Percentiles rank a stretch among this genome's conserved stretches.
These are phyloP conservation scores for Cyclophora punctaria DNA, from an alignment of 2,888 invertebrate genomes.

Conservation along the genomic window DNA sequence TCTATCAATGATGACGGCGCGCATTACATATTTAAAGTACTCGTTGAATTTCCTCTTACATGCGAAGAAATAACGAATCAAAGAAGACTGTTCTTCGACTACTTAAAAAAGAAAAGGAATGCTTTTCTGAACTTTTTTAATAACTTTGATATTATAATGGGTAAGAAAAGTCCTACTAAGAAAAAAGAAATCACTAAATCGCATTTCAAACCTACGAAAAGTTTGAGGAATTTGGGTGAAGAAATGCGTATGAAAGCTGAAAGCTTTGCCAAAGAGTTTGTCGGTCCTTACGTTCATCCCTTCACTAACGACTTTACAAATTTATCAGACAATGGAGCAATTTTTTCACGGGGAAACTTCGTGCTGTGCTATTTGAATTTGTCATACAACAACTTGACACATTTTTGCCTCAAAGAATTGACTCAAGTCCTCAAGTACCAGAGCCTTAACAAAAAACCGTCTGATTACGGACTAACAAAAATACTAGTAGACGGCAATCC, in stretches of 20 bases:
- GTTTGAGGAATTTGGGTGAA: constrained; percentile 11
- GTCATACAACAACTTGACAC: constrained; percentile 42
- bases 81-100: constrained; percentile 20
- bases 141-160: background rate
- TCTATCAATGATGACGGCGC: constrained; percentile 41
- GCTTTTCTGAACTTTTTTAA: constrained; percentile 17
- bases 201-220: background rate
- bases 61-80: constrained; percentile 29
- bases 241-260: constrained; percentile 23
- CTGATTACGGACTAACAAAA: constrained; percentile 32
- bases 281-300: constrained; percentile 35
- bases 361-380: constrained; percentile 42
- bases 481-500: constrained; percentile 43
- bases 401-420: constrained; percentile 30
- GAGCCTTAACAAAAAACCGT: constrained; percentile 15
- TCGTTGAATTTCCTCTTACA: constrained; percentile 38
- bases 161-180: constrained; percentile 11
- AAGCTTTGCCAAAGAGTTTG: constrained; percentile 21
- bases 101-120: constrained; percentile 17
- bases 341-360: constrained; percentile 37
- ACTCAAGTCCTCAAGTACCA: constrained; percentile 33
- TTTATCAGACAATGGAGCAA: constrained; percentile 15
- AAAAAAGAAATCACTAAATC: too few species aligned
- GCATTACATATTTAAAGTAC: constrained; percentile 27
- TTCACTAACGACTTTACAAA: constrained; percentile 20